Evolutionary conservation across 1,140 invertebrate genomes (phyloP), one percentile per base, ranked within the genome.

Genomic region (Antheraea pernyi): DNA sequence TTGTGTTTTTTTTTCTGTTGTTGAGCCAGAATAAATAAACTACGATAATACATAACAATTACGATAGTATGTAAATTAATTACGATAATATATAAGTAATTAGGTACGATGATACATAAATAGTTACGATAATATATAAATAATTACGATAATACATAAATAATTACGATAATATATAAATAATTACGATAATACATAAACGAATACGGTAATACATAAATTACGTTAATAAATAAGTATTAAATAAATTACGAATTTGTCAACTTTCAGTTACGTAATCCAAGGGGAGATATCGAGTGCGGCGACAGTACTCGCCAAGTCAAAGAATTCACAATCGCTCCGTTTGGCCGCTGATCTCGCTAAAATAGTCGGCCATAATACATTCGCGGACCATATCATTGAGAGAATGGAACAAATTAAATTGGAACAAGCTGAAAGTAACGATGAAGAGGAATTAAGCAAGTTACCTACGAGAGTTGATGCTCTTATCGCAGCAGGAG

Each of bases 271-370:
- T 72, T 78, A 88, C 68, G 69, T 92, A 0, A 84, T 76, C 3
- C 65, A 87, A 7, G 85, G 83, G 7, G 70, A 88, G 36, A 19
- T 85, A 3, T 78, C 78, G 36, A 72, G 86, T 76, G 91, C 91
- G 7, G 83, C 88, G 0, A 42, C 68, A 1, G 60, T 59, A 8
- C 75, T 92, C 10, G 75, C 84, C 6, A 85, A 80, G 19, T 81
- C 77, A 0, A 76, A 78, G 7, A 71, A 85, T 3, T 76, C 85
- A 69, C 77, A 83, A 4, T 74, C 67, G 61, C 75, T 92, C 4
- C 77, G 75, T 22, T 72, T 92, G 16, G 88, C 91, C 7, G 80
- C 85, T 0, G 83, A 88, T 0, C 70, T 92, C 7, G 91, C 91
- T 2, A 89, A 89, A 61, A 48, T 78, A 0, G 73, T 76, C 7